Conservation (phyloP, 2,797 vertebrate species). For the Pteronotus mesoamericanus region DNA sequence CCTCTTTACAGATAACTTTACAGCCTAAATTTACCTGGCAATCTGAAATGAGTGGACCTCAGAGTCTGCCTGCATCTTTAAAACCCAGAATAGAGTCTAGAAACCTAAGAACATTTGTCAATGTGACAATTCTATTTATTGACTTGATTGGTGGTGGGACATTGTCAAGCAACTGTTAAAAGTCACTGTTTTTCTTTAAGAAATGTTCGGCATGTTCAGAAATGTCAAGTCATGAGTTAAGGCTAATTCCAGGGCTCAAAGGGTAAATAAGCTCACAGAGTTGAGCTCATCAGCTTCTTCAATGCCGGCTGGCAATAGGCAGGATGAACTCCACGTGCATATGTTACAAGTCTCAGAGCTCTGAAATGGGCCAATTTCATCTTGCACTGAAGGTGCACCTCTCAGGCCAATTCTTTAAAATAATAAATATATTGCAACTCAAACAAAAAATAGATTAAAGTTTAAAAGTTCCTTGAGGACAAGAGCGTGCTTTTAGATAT, state of each 20-base stretch:
- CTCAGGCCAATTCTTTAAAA: neutral
- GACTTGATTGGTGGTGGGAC: neutral
- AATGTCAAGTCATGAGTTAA: neutral
- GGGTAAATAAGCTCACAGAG: neutral
- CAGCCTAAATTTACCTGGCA: neutral
- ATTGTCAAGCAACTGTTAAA: neutral
- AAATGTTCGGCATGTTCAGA: neutral
- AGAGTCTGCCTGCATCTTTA: neutral
- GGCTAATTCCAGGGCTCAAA: neutral
- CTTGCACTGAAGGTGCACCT: neutral
- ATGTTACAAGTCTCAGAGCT: neutral
- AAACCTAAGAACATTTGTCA: neutral
- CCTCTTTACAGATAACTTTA: neutral
- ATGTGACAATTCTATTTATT: neutral
- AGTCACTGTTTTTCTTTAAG: neutral
- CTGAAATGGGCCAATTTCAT: no score
- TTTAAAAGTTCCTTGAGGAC: neutral
- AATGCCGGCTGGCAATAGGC: no score
- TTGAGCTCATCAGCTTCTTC: neutral
- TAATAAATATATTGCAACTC: neutral
- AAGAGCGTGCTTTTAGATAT: neutral
- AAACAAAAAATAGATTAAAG: neutral
- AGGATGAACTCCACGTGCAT: accelerated
- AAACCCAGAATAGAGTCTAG: neutral
- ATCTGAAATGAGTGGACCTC: neutral